phyloP scores from a whole-genome alignment of 2,888 invertebrate genomes.

The Epistrophe eligans region DNA sequence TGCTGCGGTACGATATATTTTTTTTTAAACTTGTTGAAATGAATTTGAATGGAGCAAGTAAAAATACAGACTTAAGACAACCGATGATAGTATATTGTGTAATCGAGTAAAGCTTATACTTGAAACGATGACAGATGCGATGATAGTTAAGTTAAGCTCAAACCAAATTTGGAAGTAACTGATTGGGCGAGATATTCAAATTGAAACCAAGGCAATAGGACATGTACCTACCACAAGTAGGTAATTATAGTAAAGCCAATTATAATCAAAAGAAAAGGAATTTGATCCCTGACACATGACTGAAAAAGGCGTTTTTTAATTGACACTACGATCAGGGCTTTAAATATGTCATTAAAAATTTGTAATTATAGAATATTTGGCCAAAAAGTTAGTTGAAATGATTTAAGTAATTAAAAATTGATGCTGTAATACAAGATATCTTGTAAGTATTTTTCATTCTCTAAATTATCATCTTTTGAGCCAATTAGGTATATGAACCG shows the following conservation, averaged over 20 bases:
- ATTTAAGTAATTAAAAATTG: too few species aligned
- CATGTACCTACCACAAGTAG: too few species aligned
- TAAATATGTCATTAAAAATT: too few species aligned
- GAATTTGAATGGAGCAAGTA: slow-evolving; percentile 27
- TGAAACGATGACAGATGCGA: not conserved
- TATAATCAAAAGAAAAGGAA: not conserved
- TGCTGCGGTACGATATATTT: not conserved
- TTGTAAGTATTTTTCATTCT: too few species aligned
- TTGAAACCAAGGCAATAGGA: too few species aligned
- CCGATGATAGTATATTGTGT: slow-evolving; percentile 31
- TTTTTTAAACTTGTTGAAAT: slow-evolving; percentile 12
- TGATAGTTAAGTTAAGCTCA: not conserved
- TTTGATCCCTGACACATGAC: not conserved
- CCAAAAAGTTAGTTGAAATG: too few species aligned
- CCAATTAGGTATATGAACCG: too few species aligned
- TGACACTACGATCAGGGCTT: too few species aligned
- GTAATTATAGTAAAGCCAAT: not conserved
- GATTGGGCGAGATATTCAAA: slow-evolving; percentile 29
- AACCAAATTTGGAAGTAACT: slow-evolving; percentile 44
- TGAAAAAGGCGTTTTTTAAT: not conserved
- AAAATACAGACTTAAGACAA: not conserved
- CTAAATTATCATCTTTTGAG: too few species aligned
- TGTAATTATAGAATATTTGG: too few species aligned
- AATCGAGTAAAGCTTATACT: slow-evolving; percentile 24
- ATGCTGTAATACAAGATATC: too few species aligned